Evolutionary conservation across 2,797 vertebrate species (phyloP), one percentile per base, ranked within the genome.

Genomic region (Crax fasciolata): DNA sequence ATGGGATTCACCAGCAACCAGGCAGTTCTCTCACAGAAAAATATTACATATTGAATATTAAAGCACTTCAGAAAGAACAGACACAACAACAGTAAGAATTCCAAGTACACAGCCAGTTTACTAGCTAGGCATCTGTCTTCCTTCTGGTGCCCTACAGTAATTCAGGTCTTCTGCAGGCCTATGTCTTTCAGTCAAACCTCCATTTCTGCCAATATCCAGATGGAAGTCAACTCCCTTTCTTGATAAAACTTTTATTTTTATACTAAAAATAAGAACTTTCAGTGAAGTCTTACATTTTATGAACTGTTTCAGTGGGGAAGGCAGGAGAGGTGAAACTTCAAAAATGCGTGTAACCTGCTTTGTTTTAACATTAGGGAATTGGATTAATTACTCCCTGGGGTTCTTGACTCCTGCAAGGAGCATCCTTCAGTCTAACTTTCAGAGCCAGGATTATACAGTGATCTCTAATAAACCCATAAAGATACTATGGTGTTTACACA

Each of bases 401-500:
- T 49, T 91, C 85, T 81, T 70, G 70, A 30, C 87, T 88, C 79
- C 82, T 78, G 10, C 73, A 94, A 58, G 66, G 59, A 94, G 35
- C 62, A 91, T 84, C 91, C 85, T 81, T 88, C 58, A 90, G 70
- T 80, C 68, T 85, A 95, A 77, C 41, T 93, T 91, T 89, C 84
- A 89, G 52, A 92, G 63, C 39, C 55, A 88, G 77, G 84, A 89
- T 92, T 84, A 83, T 57, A 89, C 35, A 87, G 65, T 68, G 77
- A 84, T 84, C 86, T 73, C 41, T 89, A 87, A 80, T 52, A 89
- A 91, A 43, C 23, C 32, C 61, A 90, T 71, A 87, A 71, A 84
- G 79, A 94, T 92, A 84, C 77, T 90, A 84, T 14, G 39, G 38
- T 87, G 90, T 96, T 95, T 96, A 86, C 81, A 91, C 73, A 96